Conservation (phyloP, 2,113 vertebrate species). For the Sminthopsis crassicaudata region DNA sequence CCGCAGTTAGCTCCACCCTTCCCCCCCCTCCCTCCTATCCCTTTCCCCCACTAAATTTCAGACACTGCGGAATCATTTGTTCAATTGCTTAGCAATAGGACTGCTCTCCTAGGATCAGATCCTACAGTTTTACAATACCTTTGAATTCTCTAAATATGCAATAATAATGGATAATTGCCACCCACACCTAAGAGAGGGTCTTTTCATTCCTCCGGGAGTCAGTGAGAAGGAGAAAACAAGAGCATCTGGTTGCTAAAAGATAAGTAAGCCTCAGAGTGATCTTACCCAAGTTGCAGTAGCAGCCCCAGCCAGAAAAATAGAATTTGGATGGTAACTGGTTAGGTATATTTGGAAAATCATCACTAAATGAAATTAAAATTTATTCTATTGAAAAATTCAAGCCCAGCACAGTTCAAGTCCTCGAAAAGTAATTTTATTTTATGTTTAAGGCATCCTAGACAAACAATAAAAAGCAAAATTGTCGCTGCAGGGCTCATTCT, state of each 20-base stretch:
- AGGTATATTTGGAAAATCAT: neutral
- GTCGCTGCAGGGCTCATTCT: neutral
- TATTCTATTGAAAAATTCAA: constrained; percentile 7
- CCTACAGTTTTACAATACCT: neutral
- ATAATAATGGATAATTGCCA: neutral
- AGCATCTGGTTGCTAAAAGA: neutral
- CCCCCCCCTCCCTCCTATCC: neutral
- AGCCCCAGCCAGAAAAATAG: neutral
- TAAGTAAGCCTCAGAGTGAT: neutral
- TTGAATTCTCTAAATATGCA: neutral
- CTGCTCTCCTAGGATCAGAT: neutral
- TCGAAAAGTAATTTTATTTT: neutral
- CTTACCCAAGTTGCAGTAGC: neutral
- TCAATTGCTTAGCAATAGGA: neutral
- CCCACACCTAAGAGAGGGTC: neutral
- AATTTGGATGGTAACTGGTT: neutral
- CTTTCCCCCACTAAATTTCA: neutral
- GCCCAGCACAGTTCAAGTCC: neutral
- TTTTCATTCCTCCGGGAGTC: neutral
- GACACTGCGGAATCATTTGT: neutral
- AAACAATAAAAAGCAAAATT: neutral
- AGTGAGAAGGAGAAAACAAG: neutral
- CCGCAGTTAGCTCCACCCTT: neutral
- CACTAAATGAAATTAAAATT: neutral
- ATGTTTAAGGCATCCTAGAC: neutral